A percentile compares a stretch with the other conserved stretches of the same genome.
Conservation (phyloP, 1,140 invertebrate genomes). For the Rhynchophorus ferrugineus region DNA sequence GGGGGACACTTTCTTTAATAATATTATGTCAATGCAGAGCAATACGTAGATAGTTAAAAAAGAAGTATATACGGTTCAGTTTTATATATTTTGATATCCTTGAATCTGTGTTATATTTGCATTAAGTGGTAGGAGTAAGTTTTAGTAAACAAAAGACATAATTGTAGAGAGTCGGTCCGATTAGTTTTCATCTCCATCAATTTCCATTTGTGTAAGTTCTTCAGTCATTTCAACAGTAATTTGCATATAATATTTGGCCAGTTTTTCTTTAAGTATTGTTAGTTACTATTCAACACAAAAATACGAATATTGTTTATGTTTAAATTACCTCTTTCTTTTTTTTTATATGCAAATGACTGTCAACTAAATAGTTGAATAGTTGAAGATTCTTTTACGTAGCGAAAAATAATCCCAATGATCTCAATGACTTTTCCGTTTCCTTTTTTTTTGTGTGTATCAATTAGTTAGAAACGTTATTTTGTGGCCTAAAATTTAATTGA, state of each 20-base stretch:
- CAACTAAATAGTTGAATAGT: too few relatives aligned
- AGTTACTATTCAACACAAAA: too few relatives aligned
- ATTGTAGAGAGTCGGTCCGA: constrained; percentile 16
- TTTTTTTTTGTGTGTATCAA: constrained; percentile 6
- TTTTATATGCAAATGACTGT: too few relatives aligned
- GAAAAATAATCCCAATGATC: constrained; percentile 8
- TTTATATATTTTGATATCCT: constrained; percentile 39
- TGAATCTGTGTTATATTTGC: constrained; percentile 37
- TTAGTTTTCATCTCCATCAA: constrained; percentile 12
- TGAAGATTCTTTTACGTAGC: too few relatives aligned
- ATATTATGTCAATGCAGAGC: constrained; percentile 41
- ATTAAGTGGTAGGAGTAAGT: constrained; percentile 34
- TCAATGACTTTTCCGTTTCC: constrained; percentile 5
- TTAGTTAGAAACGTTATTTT: constrained; percentile 9
- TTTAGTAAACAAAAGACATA: constrained; percentile 30
- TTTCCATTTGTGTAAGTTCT: constrained; percentile 4
- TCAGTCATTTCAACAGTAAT: too few relatives aligned
- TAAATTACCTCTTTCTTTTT: too few relatives aligned
- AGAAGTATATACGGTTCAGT: constrained; percentile 23
- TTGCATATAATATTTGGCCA: too few relatives aligned
- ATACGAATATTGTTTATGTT: too few relatives aligned
- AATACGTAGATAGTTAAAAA: constrained; percentile 39
- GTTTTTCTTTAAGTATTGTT: too few relatives aligned
- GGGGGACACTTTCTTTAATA: too few relatives aligned
- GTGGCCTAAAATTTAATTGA: constrained; percentile 10